phyloP scores from a whole-genome alignment of 1,140 invertebrate species.

The Zaprionus gabonicus region DNA sequence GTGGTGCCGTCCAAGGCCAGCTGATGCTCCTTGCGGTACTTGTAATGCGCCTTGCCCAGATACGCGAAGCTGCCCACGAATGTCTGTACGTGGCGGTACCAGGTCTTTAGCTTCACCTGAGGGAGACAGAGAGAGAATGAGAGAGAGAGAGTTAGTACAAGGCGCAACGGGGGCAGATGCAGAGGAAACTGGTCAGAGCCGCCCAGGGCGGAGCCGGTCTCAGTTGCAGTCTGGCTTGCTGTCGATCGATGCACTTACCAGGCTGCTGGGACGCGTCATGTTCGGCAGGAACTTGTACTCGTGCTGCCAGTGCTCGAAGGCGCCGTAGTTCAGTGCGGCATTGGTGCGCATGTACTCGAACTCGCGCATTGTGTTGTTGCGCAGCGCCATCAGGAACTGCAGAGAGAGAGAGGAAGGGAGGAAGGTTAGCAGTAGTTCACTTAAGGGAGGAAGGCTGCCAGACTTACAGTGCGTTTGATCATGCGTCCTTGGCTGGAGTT shows the following conservation, averaged over 20 bases:
- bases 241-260: constrained; percentile 57
- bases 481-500: constrained; percentile 29
- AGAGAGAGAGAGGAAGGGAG: neutral
- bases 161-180: neutral
- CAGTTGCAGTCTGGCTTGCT: neutral
- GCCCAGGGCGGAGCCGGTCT: constrained; percentile 78
- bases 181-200: constrained; percentile 58
- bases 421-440: neutral
- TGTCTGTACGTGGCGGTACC: constrained; percentile 76
- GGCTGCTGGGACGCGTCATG: constrained; percentile 61
- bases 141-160: constrained; percentile 25
- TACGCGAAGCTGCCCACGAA: constrained; percentile 71
- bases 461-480: constrained; percentile 61
- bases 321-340: constrained; percentile 56
- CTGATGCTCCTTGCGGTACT: constrained; percentile 64
- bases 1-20: constrained; percentile 41
- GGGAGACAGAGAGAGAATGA: neutral
- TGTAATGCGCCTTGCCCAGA: constrained; percentile 70
- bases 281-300: constrained; percentile 79
- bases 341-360: constrained; percentile 34
- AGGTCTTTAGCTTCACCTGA: constrained; percentile 69
- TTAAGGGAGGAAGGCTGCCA: neutral
- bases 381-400: constrained; percentile 54
- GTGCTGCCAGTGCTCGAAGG: constrained; percentile 52
- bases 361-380: constrained; percentile 57